Evolutionary conservation across 2,888 invertebrate species (phyloP).

Genomic region (Sepioteuthis lessoniana): DNA sequence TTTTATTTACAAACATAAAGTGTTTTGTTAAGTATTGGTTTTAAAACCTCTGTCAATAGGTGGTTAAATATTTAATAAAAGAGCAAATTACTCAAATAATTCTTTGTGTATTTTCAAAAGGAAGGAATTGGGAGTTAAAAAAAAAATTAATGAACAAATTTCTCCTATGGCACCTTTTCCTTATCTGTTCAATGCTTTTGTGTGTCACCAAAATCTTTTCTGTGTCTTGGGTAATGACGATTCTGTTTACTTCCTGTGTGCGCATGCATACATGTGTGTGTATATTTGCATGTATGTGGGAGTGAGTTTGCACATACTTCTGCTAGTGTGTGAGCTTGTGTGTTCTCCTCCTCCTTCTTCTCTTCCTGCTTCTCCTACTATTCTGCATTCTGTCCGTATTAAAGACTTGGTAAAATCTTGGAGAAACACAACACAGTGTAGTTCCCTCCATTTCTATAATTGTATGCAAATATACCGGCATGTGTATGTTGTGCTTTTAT

Average conservation of each 20-base stretch:
- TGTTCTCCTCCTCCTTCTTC: background rate
- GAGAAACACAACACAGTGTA: background rate
- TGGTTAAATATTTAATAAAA: background rate
- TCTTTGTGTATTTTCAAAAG: background rate
- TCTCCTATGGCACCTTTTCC: background rate
- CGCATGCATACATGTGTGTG: background rate
- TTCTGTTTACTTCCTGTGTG: slow-evolving; percentile 33
- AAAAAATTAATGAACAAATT: background rate
- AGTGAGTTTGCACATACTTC: background rate
- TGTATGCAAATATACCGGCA: slow-evolving; percentile 21
- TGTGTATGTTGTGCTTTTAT: background rate
- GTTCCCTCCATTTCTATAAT: slow-evolving; percentile 1
- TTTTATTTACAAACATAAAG: background rate
- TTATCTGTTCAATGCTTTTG: background rate
- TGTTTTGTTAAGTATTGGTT: no score
- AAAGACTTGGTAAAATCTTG: background rate
- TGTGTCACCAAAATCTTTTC: background rate
- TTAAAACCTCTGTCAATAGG: background rate
- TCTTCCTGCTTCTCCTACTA: background rate
- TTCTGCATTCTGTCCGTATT: no score
- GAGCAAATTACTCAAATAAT: background rate
- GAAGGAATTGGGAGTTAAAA: background rate
- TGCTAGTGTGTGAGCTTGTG: background rate
- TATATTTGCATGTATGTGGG: background rate
- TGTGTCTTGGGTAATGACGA: background rate